A percentile compares a stretch with the other conserved stretches of the same genome.
These are phyloP conservation scores for Belonocnema kinseyi DNA, from an alignment of 1,140 invertebrate genomes.

Conservation along the genomic window DNA sequence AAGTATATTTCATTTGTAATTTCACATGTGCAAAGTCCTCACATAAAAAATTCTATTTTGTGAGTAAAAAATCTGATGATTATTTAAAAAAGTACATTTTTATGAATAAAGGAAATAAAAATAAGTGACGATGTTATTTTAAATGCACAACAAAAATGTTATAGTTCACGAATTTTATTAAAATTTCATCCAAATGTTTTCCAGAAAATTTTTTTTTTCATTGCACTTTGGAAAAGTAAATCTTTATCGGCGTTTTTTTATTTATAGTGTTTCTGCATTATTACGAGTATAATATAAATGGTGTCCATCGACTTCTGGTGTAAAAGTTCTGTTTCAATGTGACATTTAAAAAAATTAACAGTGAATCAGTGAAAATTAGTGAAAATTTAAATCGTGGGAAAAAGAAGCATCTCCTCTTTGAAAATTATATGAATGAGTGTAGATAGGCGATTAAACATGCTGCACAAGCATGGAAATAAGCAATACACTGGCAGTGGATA, in stretches of 20 bases:
- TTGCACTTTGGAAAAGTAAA: too few species aligned
- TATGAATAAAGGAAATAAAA: neutral
- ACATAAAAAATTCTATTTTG: neutral
- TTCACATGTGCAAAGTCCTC: slow-evolving; percentile 20
- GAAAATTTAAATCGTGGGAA: neutral
- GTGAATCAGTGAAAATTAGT: too few species aligned
- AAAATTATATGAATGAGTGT: slow-evolving; percentile 58
- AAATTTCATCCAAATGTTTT: too few species aligned
- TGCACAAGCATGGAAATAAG: slow-evolving; percentile 52
- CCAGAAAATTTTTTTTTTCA: too few species aligned
- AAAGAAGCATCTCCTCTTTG: neutral
- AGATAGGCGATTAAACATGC: slow-evolving; percentile 56
- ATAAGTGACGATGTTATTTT: neutral
- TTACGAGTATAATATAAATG: too few species aligned
- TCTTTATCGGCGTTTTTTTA: too few species aligned
- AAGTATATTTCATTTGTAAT: slow-evolving; percentile 22
- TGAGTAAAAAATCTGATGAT: neutral
- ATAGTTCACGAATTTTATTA: too few species aligned
- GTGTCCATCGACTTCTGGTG: too few species aligned
- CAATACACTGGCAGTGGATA: neutral
- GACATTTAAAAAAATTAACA: too few species aligned
- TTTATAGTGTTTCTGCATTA: too few species aligned
- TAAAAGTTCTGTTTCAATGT: too few species aligned
- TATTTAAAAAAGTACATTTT: neutral
- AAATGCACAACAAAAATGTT: too few species aligned